These are phyloP conservation scores for Neotoma lepida DNA, from an alignment of 2,113 vertebrate genomes.

Conservation along the genomic window DNA sequence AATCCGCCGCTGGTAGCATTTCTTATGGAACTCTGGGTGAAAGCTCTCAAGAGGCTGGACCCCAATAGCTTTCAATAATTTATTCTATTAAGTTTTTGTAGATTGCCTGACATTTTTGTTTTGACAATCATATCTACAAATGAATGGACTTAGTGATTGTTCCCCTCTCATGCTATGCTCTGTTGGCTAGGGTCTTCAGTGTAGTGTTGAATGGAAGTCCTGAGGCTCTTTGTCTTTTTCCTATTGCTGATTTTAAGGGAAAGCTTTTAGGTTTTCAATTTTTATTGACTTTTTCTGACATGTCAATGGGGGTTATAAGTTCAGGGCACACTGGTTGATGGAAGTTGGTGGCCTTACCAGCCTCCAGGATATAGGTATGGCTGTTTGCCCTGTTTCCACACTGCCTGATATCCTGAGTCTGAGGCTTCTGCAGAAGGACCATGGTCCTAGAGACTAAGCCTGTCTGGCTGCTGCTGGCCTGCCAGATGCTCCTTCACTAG, in stretches of 20 bases:
- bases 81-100: conserved; percentile 2
- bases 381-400: background rate
- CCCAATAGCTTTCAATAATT: too few relatives aligned
- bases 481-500: background rate
- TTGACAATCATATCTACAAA: background rate
- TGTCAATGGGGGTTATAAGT: background rate
- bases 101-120: conserved; percentile 9
- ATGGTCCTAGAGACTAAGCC: background rate
- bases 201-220: background rate
- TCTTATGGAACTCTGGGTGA: too few relatives aligned
- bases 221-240: background rate
- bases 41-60: too few relatives aligned
- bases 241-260: background rate
- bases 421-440: background rate
- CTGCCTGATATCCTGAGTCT: background rate
- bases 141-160: background rate
- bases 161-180: background rate
- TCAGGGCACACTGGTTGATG: background rate
- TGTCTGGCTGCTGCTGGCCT: background rate
- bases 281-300: background rate
- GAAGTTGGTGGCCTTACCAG: background rate
- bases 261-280: background rate
- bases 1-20: too few relatives aligned
- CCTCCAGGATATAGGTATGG: background rate
- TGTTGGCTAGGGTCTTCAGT: background rate